Base-by-base conservation (phyloP, 2,797 vertebrate genomes). In the Enteromius thamalakanensis region DNA sequence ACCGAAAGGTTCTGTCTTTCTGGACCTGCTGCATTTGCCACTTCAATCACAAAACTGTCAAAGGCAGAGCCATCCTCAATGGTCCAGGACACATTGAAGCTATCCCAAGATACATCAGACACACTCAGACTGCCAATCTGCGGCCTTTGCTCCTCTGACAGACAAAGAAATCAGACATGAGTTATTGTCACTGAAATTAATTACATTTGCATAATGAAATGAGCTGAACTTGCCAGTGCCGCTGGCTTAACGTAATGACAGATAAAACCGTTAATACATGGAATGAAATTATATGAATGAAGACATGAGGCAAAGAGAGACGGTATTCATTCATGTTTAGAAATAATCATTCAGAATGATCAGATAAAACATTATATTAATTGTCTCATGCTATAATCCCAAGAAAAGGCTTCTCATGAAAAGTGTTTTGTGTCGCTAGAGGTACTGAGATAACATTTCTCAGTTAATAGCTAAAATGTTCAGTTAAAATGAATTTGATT, bases 31-130 rank as follows among this genome's bases (percentile, higher is more conserved):
- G 93, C 11, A 89, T 98, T 97, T 92, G 94, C 95, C 92, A 98
- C 94, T 94, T 97, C 96, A 90, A 98, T 88, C 89, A 98, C 90
- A 96, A 98, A 98, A 92, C 84, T 94, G 90, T 98, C 96, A 94
- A 93, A 99, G 72, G 92, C 92, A 77, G 91, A 85, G 84, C 93
- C 94, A 0, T 91, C 93, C 0, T 89, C 86, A 76, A 95, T 94
- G 21, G 86, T 96, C 98, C 98, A 99, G 92, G 94, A 94, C 85
- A 96, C 93, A 90, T 91, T 96, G 93, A 97, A 95, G 88, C 95
- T 90, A 90, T 96, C 94, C 96, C 97, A 97, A 90, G 93, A 95
- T 89, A 93, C 82, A 90, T 95, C 91, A 83, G 94, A 94, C 21
- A 96, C 90, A 47, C 93, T 91, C 69, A 99, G 89, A 83, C 92